Percentiles rank a stretch among this genome's conserved stretches.
phyloP scores from a whole-genome alignment of 2,888 invertebrate genomes.

The Norana najaformis region DNA sequence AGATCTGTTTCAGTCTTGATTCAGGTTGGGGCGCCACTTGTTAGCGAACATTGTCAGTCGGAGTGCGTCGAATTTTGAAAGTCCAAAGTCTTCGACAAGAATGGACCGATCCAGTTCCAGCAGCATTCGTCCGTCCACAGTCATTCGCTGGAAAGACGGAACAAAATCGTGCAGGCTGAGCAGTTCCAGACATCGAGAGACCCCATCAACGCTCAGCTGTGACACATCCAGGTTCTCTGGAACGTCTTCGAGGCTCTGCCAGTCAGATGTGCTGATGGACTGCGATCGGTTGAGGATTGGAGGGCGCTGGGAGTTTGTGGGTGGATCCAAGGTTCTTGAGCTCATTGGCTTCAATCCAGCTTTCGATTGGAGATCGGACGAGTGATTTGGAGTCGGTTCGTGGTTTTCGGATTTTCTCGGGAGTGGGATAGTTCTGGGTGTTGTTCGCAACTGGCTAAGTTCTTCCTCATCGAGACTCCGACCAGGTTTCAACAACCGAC shows the following conservation, averaged over 20 bases:
- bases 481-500: not conserved
- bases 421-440: not conserved
- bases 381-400: not conserved
- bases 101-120: not conserved
- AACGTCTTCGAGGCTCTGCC: not conserved
- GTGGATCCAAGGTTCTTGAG: not conserved
- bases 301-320: not conserved
- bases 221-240: not conserved
- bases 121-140: not conserved
- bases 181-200: not conserved
- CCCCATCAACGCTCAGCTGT: constrained; percentile 2
- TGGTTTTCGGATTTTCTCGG: too few species aligned
- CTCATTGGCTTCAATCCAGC: not conserved
- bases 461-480: not conserved
- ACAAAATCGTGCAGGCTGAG: not conserved
- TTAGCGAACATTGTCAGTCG: not conserved
- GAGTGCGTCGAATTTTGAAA: not conserved
- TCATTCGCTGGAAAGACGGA: not conserved
- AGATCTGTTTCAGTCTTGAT: not conserved
- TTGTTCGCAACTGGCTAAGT: too few species aligned
- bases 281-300: not conserved
- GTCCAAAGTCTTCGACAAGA: not conserved
- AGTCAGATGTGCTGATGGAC: not conserved
- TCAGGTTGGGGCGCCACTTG: not conserved
- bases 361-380: not conserved